Base-by-base conservation (phyloP, 2,888 invertebrate genomes). In the Antheraea yamamai region DNA sequence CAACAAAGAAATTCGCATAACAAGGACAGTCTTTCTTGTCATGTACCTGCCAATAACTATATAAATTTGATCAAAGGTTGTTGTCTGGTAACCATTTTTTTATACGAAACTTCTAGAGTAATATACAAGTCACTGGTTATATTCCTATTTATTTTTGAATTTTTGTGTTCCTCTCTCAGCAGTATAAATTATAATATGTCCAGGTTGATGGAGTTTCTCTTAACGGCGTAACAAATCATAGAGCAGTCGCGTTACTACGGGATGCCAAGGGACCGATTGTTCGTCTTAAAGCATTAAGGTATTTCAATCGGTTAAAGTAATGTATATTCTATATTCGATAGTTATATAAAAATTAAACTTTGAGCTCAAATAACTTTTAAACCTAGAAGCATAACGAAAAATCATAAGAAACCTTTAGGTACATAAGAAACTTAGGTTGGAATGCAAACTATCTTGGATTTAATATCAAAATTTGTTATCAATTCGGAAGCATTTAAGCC, bases 151-250 rank as follows among this genome's bases (percentile, higher is more conserved):
- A 61, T 61, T n/a, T 10, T n/a, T 12, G 1, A 0, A 61, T 61
- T n/a, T 10, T n/a, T 23, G 6, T 61, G 0, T 3, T n/a, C n/a
- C 3, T 23, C 23, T n/a, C 23, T 61, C 12, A 23, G 4, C 2
- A 61, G 23, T 61, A 23, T 61, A 30, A 66, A 30, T 66, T 30
- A 30, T 64, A 12, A 26, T 66, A 30, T 76, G 86, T 83, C 0
- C 87, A 95, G 95, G 95, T 97, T 75, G 98, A 99, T 89, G 98
- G 97, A 0, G 96, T 97, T 77, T 96, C 97, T 2, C 94, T 99
- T 73, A 97, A 98, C 82, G 98, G 98, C 61, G 97, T 98, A 85
- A 97, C 97, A 12, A 99, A 99, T 73, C 98, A 98, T 85, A 97
- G 98, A 82, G 98, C 99, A 0, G 99, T 99, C 3, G 98, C 98